Evolutionary conservation across 2,888 invertebrate genomes (phyloP).

Genomic region (Nebria brevicollis): DNA sequence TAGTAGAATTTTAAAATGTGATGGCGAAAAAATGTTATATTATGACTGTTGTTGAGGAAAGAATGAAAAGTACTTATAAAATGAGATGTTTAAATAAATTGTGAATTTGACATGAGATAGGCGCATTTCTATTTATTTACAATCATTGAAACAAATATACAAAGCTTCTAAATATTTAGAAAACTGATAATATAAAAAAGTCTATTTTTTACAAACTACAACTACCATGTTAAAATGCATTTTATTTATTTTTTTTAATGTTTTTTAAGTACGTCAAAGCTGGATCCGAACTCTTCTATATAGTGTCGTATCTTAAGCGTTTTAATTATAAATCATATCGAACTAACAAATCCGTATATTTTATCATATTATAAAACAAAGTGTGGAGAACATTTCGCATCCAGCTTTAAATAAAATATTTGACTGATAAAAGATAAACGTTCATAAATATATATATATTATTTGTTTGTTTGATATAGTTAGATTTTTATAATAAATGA

Average conservation of each 20-base stretch:
- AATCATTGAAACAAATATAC: not conserved
- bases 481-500: not conserved
- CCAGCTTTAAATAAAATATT: not conserved
- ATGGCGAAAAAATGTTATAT: not conserved
- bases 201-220: not conserved
- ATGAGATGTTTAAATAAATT: not conserved
- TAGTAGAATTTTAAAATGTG: not conserved
- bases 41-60: not conserved
- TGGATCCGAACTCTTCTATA: no score
- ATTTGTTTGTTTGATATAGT: not conserved
- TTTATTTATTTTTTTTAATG: not conserved
- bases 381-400: not conserved
- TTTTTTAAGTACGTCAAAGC: no score
- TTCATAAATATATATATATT: constrained; percentile 11
- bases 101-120: not conserved
- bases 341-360: no score
- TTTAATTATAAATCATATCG: no score
- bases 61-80: not conserved
- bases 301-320: no score
- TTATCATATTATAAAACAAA: no score
- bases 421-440: not conserved
- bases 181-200: not conserved
- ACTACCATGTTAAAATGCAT: not conserved
- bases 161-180: not conserved
- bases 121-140: not conserved